phyloP scores from a whole-genome alignment of 2,888 invertebrate genomes.

The Patella depressa region DNA sequence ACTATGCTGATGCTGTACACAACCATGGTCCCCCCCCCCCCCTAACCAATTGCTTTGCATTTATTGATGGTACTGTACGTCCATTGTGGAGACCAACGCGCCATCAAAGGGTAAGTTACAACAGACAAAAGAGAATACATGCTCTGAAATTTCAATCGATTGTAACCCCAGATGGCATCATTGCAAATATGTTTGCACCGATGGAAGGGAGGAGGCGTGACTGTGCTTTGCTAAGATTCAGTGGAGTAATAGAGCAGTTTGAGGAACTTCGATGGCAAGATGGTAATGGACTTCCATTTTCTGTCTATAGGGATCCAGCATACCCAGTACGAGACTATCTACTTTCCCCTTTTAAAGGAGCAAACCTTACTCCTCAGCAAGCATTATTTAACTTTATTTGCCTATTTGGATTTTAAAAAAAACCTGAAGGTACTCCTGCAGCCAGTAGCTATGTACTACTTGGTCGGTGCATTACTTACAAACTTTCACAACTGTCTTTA shows the following conservation, averaged over 20 bases:
- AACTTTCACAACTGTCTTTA: neutral
- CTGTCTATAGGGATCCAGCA: neutral
- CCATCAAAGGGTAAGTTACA: neutral
- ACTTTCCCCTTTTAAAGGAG: neutral
- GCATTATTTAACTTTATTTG: neutral
- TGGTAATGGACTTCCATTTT: neutral
- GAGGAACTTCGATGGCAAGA: neutral
- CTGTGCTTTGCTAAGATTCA: neutral
- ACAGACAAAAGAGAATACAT: neutral
- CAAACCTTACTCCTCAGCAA: neutral
- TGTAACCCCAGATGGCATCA: neutral
- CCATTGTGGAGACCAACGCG: neutral
- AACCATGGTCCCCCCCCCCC: neutral
- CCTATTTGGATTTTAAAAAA: neutral
- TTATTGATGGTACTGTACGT: neutral
- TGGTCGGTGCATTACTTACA: neutral
- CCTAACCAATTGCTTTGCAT: constrained; percentile 3
- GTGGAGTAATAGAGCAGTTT: neutral
- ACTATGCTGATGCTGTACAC: neutral
- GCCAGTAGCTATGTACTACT: neutral
- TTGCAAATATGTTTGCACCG: neutral
- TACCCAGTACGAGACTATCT: neutral
- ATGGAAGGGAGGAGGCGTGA: neutral
- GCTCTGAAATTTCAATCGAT: neutral
- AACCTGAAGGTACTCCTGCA: neutral